Conservation (phyloP, 2,888 invertebrate species). For the Invenusta paracnida region DNA sequence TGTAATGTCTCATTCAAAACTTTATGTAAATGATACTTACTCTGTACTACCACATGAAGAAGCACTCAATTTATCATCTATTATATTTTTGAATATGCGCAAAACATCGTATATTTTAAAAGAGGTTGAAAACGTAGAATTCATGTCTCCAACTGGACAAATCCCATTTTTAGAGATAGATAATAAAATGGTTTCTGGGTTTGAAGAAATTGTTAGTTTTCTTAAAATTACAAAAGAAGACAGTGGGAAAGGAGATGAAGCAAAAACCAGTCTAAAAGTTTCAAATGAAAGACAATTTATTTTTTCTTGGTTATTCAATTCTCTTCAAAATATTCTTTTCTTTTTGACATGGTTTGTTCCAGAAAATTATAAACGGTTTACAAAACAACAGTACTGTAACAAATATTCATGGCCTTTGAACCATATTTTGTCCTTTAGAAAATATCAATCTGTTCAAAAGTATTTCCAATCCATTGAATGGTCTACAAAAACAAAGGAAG, state of each 20-base stretch:
- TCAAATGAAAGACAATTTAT: not conserved
- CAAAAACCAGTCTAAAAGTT: not conserved
- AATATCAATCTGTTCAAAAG: not conserved
- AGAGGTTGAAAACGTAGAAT: not conserved
- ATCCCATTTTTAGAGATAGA: not conserved
- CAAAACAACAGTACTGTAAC: not conserved
- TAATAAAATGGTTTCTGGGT: not conserved
- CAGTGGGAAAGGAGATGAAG: not conserved
- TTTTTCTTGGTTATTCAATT: not conserved
- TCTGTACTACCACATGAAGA: not conserved
- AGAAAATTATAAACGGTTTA: not conserved
- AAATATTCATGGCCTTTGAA: not conserved
- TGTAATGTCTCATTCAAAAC: constrained; percentile 3
- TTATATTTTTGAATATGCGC: not conserved
- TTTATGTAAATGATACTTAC: constrained; percentile 1
- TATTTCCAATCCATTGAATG: not conserved
- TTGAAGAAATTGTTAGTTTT: not conserved
- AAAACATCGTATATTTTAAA: not conserved
- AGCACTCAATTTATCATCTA: not conserved
- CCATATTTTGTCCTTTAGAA: not conserved
- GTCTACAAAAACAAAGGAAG: not conserved
- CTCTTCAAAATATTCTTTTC: not conserved
- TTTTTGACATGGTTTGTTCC: constrained; percentile 10
- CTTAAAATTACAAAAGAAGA: not conserved
- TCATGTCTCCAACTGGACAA: not conserved